Evolutionary conservation across 2,888 invertebrate species (phyloP).

Genomic region (Deilephila porcellus): DNA sequence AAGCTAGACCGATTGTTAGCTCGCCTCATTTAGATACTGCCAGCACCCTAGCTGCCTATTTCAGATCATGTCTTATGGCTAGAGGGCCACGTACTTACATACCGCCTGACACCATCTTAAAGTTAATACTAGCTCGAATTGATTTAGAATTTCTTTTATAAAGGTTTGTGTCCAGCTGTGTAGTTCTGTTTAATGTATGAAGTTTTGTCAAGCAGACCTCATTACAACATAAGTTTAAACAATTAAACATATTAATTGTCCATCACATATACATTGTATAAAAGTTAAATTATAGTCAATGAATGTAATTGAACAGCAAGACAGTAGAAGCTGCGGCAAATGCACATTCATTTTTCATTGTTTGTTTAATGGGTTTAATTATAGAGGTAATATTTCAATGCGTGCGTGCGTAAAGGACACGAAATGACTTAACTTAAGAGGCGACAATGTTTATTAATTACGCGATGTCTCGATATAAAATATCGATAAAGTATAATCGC

Average conservation of each 20-base stretch:
- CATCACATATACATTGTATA: background rate
- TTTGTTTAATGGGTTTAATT: slow-evolving; percentile 22
- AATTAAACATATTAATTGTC: slow-evolving; percentile 1
- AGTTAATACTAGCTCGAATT: too few relatives aligned
- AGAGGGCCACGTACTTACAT: background rate
- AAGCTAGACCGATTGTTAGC: background rate
- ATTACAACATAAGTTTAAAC: background rate
- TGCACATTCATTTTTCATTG: slow-evolving; percentile 15
- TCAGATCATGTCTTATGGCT: background rate
- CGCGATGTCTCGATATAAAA: slow-evolving; percentile 50
- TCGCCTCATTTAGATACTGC: background rate
- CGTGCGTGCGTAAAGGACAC: slow-evolving; percentile 2
- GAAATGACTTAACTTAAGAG: slow-evolving; percentile 29
- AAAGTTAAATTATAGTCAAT: background rate
- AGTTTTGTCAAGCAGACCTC: background rate
- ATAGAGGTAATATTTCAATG: slow-evolving; percentile 19
- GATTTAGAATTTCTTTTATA: too few relatives aligned
- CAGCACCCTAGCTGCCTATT: background rate
- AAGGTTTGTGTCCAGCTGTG: background rate
- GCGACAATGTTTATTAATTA: slow-evolving; percentile 59
- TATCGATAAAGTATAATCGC: slow-evolving; percentile 62
- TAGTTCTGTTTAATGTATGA: background rate
- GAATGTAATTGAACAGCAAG: background rate
- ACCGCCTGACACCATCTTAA: too few relatives aligned
- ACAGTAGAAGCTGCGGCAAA: slow-evolving; percentile 8